Evolutionary conservation across 2,888 invertebrate species (phyloP).

Genomic region (Troides helena): DNA sequence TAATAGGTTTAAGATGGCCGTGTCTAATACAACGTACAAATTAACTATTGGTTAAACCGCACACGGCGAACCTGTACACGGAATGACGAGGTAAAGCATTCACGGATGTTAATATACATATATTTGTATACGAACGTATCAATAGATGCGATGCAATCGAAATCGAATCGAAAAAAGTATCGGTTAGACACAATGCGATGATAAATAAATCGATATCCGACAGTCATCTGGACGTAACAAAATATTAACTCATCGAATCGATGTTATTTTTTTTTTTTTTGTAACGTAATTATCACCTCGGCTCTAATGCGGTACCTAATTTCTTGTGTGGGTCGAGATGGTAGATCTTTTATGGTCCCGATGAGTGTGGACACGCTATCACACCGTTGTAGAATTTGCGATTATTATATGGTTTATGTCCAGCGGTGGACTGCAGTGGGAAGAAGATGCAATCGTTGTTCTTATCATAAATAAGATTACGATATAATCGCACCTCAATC

Average conservation of each 20-base stretch:
- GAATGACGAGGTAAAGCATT: conserved; percentile 22
- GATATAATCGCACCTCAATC: too few relatives aligned
- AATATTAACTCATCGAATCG: conserved; percentile 71
- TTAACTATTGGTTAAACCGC: conserved; percentile 60
- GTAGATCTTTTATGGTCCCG: conserved; percentile 68
- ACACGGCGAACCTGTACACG: conserved; percentile 44
- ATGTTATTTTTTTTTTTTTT: conserved; percentile 62
- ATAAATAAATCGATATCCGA: conserved; percentile 57
- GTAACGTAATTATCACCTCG: conserved; percentile 76
- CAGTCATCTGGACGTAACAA: conserved; percentile 61
- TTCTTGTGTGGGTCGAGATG: conserved; percentile 71
- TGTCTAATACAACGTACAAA: conserved; percentile 57
- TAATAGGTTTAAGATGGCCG: conserved; percentile 63
- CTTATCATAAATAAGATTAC: too few relatives aligned
- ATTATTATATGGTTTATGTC: too few relatives aligned
- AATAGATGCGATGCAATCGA: conserved; percentile 37
- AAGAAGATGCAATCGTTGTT: too few relatives aligned
- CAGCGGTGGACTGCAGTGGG: too few relatives aligned
- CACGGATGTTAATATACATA: conserved; percentile 10
- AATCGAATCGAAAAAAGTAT: conserved; percentile 34
- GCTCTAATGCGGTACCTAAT: conserved; percentile 75
- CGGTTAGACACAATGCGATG: conserved; percentile 39
- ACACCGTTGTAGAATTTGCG: conserved; percentile 49
- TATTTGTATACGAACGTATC: conserved; percentile 19
- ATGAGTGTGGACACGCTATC: conserved; percentile 43